Conservation (phyloP, 1,140 invertebrate genomes). For the Pogonomyrmex californicus region DNA sequence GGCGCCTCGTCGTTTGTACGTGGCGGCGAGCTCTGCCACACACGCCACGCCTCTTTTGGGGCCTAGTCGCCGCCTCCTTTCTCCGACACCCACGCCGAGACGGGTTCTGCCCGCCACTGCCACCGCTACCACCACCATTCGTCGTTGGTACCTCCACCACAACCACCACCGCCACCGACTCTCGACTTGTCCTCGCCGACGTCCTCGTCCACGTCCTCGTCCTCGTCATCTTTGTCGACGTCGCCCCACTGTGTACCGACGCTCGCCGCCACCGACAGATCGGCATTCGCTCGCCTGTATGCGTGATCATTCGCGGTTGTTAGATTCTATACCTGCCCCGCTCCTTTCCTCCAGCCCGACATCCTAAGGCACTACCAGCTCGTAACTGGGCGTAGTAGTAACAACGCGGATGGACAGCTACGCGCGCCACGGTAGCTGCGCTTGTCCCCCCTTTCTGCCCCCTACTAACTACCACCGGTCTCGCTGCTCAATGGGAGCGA, state of each 20-base stretch:
- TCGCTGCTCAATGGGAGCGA: slow-evolving; percentile 47
- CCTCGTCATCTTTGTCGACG: slow-evolving; percentile 58
- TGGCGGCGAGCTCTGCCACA: slow-evolving; percentile 55
- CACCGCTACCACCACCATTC: slow-evolving; percentile 31
- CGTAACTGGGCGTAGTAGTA: slow-evolving; percentile 53
- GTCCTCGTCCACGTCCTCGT: slow-evolving; percentile 66
- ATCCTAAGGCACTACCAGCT: slow-evolving; percentile 5
- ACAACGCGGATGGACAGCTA: slow-evolving; percentile 50
- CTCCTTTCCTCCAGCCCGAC: not conserved
- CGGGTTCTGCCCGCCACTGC: slow-evolving; percentile 52
- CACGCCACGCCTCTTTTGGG: slow-evolving; percentile 81
- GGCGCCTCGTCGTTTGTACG: slow-evolving; percentile 69
- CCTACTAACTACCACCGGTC: not conserved
- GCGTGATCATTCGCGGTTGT: slow-evolving; percentile 23
- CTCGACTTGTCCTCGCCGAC: slow-evolving; percentile 62
- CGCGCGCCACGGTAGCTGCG: slow-evolving; percentile 11
- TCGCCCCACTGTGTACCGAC: slow-evolving; percentile 61
- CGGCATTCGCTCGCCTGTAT: slow-evolving; percentile 44
- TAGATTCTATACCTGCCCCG: slow-evolving; percentile 25
- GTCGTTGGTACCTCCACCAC: slow-evolving; percentile 29
- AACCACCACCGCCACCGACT: slow-evolving; percentile 51
- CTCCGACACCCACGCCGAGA: slow-evolving; percentile 79
- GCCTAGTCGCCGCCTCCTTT: slow-evolving; percentile 78
- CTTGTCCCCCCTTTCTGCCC: not conserved
- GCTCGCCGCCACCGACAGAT: slow-evolving; percentile 30